Conservation (phyloP, 1,140 invertebrate species). For the Archegozetes longisetosus region DNA sequence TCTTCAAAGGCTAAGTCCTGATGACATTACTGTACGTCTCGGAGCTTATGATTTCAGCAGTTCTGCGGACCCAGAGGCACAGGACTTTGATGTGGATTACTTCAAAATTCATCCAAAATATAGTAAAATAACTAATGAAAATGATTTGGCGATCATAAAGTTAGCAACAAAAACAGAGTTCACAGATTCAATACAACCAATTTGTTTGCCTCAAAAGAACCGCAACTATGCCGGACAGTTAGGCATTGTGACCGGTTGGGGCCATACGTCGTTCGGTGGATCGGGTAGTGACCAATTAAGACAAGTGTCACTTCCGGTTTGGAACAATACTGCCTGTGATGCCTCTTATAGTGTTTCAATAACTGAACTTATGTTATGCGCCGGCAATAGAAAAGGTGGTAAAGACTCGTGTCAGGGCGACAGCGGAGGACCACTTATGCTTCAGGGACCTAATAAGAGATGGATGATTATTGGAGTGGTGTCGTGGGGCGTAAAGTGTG, state of each 20-base stretch:
- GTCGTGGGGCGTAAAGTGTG: slow-evolving; percentile 32
- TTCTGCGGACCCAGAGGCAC: slow-evolving; percentile 15
- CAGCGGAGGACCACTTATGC: slow-evolving; percentile 11
- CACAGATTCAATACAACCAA: slow-evolving; percentile 53
- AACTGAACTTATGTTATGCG: slow-evolving; percentile 24
- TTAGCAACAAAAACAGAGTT: slow-evolving; percentile 54
- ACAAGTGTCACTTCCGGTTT: slow-evolving; percentile 48
- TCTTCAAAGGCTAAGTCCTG: slow-evolving; percentile 33
- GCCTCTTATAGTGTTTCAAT: not conserved
- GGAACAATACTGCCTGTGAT: slow-evolving; percentile 49
- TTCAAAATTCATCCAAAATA: slow-evolving; percentile 20
- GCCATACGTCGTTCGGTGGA: slow-evolving; percentile 42
- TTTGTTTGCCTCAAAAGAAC: slow-evolving; percentile 50
- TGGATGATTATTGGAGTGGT: slow-evolving; percentile 26
- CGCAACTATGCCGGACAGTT: slow-evolving; percentile 35
- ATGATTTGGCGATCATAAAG: slow-evolving; percentile 69
- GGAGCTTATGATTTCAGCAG: slow-evolving; percentile 19
- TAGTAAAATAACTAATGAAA: slow-evolving; percentile 35
- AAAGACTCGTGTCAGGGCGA: slow-evolving; percentile 26
- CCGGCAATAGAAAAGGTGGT: slow-evolving; percentile 24
- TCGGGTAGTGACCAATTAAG: slow-evolving; percentile 18
- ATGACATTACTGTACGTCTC: slow-evolving; percentile 39
- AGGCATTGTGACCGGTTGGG: slow-evolving; percentile 68
- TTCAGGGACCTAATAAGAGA: slow-evolving; percentile 18
- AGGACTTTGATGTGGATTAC: slow-evolving; percentile 18